These are phyloP conservation scores for Cebidichthys violaceus DNA, from an alignment of 2,113 vertebrate genomes.

Conservation along the genomic window DNA sequence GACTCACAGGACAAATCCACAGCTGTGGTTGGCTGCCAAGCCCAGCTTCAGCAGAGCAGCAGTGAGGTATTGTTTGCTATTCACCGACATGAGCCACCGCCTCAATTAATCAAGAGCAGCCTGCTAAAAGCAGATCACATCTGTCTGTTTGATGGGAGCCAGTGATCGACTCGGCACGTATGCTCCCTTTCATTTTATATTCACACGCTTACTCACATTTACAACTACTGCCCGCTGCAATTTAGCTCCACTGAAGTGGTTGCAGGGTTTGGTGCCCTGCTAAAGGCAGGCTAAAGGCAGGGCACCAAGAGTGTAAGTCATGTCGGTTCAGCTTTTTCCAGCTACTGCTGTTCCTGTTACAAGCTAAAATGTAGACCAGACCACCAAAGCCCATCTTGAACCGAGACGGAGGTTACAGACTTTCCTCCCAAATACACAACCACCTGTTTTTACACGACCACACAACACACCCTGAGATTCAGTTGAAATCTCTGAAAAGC, in stretches of 20 bases:
- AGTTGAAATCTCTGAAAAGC: too few relatives aligned
- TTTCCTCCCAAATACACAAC: too few relatives aligned
- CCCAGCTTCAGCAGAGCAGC: constrained; percentile 26
- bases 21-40: constrained; percentile 20
- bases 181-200: constrained; percentile 31
- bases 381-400: too few relatives aligned
- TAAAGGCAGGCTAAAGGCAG: too few relatives aligned
- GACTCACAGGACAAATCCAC: constrained; percentile 39
- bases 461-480: too few relatives aligned
- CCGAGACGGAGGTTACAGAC: too few relatives aligned
- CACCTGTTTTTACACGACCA: too few relatives aligned
- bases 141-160: constrained; percentile 43
- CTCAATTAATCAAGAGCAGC: constrained; percentile 36
- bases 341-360: too few relatives aligned
- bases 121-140: constrained; percentile 46
- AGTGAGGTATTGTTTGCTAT: constrained; percentile 45
- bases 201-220: constrained; percentile 20
- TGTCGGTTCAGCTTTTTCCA: too few relatives aligned
- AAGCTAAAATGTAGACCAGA: too few relatives aligned
- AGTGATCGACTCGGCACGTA: constrained; percentile 7
- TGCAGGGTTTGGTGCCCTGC: constrained; percentile 20
- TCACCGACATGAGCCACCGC: constrained; percentile 43
- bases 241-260: not conserved
- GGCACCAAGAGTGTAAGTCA: too few relatives aligned
- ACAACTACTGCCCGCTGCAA: not conserved